These are phyloP conservation scores for Sparidentex hasta DNA, from an alignment of 2,797 vertebrate species.

Conservation along the genomic window DNA sequence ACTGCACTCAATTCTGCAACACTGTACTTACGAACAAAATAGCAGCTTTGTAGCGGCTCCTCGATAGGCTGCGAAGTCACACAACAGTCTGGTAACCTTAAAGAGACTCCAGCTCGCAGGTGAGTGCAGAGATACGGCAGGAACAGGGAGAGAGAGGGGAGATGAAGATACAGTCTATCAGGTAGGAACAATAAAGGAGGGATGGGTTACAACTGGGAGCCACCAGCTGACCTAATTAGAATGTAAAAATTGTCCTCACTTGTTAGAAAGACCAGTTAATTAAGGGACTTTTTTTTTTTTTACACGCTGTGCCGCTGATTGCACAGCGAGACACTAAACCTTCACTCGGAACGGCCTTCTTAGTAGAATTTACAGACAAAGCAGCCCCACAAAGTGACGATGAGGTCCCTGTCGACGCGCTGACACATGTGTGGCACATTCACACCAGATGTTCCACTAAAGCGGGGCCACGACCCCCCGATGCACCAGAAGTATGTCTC, in stretches of 20 bases:
- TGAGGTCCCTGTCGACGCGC: constrained; percentile 28
- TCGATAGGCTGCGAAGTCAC: constrained; percentile 34
- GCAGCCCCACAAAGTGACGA: constrained; percentile 6
- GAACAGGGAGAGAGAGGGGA: constrained; percentile 13
- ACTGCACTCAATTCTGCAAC: constrained; percentile 46
- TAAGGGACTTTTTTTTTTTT: neutral
- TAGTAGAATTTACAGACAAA: neutral
- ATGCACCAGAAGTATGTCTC: constrained; percentile 37
- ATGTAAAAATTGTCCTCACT: neutral
- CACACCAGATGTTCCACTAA: constrained; percentile 68
- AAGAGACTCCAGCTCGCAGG: constrained; percentile 45
- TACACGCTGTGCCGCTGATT: neutral
- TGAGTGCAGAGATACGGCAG: constrained; percentile 24
- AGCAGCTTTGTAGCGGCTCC: constrained; percentile 34
- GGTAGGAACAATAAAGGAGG: constrained; percentile 36
- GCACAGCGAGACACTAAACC: constrained; percentile 1
- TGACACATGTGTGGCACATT: constrained; percentile 57
- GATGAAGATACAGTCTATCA: constrained; percentile 47
- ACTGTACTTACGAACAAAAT: constrained; percentile 44
- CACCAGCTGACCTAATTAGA: constrained; percentile 20
- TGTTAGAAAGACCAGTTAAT: constrained; percentile 17
- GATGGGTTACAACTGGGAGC: neutral
- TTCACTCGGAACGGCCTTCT: neutral
- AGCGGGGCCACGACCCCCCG: constrained; percentile 42
- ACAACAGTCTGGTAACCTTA: constrained; percentile 45